Percentiles rank a stretch among this genome's conserved stretches.
Conservation (phyloP, 2,797 vertebrate genomes). For the Cyprinodon diabolis region DNA sequence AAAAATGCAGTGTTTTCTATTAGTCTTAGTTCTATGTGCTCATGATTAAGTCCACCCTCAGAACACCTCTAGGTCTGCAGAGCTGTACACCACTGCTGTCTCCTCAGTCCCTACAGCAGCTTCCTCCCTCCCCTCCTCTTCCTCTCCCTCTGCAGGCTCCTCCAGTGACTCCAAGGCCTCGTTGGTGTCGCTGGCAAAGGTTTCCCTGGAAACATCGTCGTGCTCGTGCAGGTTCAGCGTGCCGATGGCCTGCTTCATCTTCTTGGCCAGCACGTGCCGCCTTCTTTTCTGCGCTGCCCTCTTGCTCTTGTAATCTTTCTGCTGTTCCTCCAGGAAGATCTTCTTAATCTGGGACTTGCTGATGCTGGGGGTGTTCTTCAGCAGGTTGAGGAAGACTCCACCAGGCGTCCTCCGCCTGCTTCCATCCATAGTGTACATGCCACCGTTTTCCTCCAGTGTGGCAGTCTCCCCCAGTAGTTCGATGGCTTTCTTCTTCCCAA, state of each 20-base stretch:
- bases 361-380: conserved; percentile 93
- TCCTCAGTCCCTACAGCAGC: conserved; percentile 86
- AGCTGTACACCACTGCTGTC: conserved; percentile 88
- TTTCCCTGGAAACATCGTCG: conserved; percentile 94
- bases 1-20: conserved; percentile 18
- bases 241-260: conserved; percentile 96
- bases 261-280: conserved; percentile 88
- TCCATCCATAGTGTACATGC: conserved; percentile 92
- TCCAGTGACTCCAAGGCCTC: conserved; percentile 92
- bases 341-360: conserved; percentile 87
- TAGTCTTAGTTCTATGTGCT: conserved; percentile 7
- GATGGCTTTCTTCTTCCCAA: conserved; percentile 91
- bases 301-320: conserved; percentile 88
- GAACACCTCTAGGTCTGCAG: conserved; percentile 91
- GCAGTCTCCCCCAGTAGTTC: conserved; percentile 92
- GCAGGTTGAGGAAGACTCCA: conserved; percentile 92
- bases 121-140: conserved; percentile 61
- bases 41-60: conserved; percentile 58
- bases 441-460: conserved; percentile 91
- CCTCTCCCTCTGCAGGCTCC: conserved; percentile 83
- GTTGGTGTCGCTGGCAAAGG: conserved; percentile 95
- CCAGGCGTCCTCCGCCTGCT: conserved; percentile 94
- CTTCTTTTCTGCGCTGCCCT: conserved; percentile 93
- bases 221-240: conserved; percentile 94
- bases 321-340: conserved; percentile 91